phyloP scores from a whole-genome alignment of 1,140 invertebrate species.

The Potamilus streckersoni region DNA sequence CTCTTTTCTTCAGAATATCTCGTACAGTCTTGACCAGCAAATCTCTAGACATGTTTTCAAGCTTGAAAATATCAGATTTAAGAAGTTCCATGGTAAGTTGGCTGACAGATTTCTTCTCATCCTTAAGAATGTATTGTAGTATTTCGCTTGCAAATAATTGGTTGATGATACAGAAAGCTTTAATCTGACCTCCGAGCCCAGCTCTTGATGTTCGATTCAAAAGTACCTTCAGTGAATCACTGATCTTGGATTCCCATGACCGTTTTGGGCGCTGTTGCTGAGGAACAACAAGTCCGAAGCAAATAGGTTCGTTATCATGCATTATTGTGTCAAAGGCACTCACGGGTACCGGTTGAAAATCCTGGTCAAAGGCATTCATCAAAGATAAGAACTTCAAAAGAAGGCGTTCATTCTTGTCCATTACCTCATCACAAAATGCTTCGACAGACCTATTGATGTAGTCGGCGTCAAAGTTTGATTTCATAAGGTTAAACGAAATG shows the following conservation, averaged over 20 bases:
- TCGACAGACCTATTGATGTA: slow-evolving; percentile 44
- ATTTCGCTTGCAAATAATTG: slow-evolving; percentile 36
- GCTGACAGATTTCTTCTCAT: slow-evolving; percentile 11
- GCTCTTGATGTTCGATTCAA: slow-evolving; percentile 27
- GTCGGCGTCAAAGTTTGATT: slow-evolving; percentile 45
- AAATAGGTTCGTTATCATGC: slow-evolving; percentile 2
- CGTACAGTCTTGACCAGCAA: slow-evolving; percentile 29
- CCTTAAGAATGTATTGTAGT: slow-evolving; percentile 16
- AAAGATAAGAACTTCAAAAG: slow-evolving; percentile 42
- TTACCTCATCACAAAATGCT: slow-evolving; percentile 31
- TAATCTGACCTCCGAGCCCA: slow-evolving; percentile 18
- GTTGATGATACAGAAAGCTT: slow-evolving; percentile 29
- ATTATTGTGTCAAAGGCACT: slow-evolving; percentile 47
- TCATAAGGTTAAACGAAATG: slow-evolving; percentile 52
- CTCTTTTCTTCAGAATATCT: slow-evolving; percentile 40
- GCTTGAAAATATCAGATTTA: slow-evolving; percentile 4
- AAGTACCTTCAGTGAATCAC: slow-evolving; percentile 24
- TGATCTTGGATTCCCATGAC: slow-evolving; percentile 26
- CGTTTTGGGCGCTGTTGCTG: background rate
- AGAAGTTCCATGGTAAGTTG: slow-evolving; percentile 35
- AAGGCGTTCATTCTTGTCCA: slow-evolving; percentile 20
- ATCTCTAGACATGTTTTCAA: slow-evolving; percentile 18
- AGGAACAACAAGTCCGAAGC: background rate
- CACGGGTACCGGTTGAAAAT: slow-evolving; percentile 40
- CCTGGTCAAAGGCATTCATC: slow-evolving; percentile 44